These are phyloP conservation scores for Abramis brama DNA, from an alignment of 2,113 vertebrate genomes.

Conservation along the genomic window DNA sequence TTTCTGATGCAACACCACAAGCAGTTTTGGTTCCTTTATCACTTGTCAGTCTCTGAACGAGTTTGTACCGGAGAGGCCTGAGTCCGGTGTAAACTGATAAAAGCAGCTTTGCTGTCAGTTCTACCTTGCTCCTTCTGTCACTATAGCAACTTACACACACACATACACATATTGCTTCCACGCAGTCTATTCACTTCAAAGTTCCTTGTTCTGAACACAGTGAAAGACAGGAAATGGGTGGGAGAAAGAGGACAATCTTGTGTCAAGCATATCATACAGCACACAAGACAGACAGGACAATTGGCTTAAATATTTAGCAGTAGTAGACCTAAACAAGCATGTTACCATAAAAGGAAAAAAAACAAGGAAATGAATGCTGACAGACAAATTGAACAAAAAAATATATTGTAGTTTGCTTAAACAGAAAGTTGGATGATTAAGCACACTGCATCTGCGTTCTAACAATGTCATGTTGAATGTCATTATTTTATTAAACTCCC, in stretches of 20 bases:
- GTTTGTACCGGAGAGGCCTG: constrained; percentile 65
- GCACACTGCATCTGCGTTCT: neutral
- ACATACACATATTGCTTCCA: constrained; percentile 63
- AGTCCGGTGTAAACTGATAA: constrained; percentile 25
- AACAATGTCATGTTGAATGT: constrained; percentile 1
- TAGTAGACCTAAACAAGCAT: constrained; percentile 60
- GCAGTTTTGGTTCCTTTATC: constrained; percentile 16
- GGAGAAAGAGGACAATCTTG: constrained; percentile 53
- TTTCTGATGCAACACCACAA: constrained; percentile 50
- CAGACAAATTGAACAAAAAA: constrained; percentile 26
- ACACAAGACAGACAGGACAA: constrained; percentile 63
- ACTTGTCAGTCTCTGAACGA: constrained; percentile 58
- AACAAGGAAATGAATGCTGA: constrained; percentile 37
- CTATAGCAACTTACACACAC: constrained; percentile 55
- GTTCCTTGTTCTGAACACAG: constrained; percentile 45
- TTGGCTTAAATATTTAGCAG: constrained; percentile 64
- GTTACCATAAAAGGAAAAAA: constrained; percentile 57
- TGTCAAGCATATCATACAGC: constrained; percentile 52
- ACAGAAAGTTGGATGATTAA: neutral
- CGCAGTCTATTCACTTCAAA: constrained; percentile 73
- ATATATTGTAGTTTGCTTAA: neutral
- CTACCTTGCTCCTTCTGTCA: constrained; percentile 45
- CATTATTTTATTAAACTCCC: constrained; percentile 13
- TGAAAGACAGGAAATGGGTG: constrained; percentile 77
- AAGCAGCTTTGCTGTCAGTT: constrained; percentile 39